A percentile compares a stretch with the other conserved stretches of the same genome.
phyloP scores from a whole-genome alignment of 2,888 invertebrate species.

The Aspidiotus destructor region DNA sequence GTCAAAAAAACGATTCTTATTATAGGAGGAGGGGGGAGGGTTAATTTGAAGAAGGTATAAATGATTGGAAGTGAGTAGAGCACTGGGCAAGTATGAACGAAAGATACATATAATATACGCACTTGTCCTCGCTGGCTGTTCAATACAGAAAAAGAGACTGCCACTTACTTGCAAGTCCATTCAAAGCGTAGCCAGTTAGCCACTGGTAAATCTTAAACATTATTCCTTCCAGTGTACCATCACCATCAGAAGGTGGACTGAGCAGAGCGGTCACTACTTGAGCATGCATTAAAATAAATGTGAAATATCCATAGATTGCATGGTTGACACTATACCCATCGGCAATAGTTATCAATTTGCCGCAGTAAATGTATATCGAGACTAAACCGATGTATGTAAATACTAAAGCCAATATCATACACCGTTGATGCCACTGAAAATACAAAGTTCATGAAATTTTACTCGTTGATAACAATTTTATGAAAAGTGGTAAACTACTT shows the following conservation, averaged over 20 bases:
- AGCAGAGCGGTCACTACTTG: not conserved
- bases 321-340: not conserved
- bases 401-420: not conserved
- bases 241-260: not conserved
- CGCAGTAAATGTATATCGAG: not conserved
- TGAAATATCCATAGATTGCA: not conserved
- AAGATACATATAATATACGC: too few species aligned
- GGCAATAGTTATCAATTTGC: not conserved
- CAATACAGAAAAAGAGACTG: not conserved
- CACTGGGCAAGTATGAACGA: too few species aligned
- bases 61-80: too few species aligned
- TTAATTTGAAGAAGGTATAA: too few species aligned
- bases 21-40: too few species aligned
- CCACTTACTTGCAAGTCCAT: not conserved
- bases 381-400: not conserved
- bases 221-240: not conserved
- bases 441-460: not conserved
- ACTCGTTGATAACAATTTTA: too few species aligned
- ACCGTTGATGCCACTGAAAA: not conserved
- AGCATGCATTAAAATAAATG: not conserved
- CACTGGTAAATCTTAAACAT: not conserved
- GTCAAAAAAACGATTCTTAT: too few species aligned
- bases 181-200: not conserved
- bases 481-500: too few species aligned
- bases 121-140: not conserved